Evolutionary conservation across 2,113 vertebrate genomes (phyloP).

Genomic region (Egretta garzetta): DNA sequence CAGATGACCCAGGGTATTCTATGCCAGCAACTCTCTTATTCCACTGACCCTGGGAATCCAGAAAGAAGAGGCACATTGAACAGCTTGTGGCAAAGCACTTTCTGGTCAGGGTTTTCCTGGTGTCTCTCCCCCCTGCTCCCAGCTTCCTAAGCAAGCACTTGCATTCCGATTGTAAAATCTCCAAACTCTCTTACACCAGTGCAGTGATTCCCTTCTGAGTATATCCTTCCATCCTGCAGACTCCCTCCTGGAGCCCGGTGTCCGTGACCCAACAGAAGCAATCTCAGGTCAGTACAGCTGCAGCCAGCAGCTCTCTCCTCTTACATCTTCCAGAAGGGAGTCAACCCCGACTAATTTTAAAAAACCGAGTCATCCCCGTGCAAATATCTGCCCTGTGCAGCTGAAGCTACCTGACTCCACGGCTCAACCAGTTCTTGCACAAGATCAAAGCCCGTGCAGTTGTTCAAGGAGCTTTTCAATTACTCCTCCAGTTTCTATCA

Average conservation of each 20-base stretch:
- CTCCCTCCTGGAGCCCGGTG: background rate
- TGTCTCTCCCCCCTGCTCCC: background rate
- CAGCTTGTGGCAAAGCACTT: background rate
- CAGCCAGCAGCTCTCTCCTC: background rate
- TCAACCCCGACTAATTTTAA: background rate
- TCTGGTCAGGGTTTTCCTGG: background rate
- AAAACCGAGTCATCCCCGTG: background rate
- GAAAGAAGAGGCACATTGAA: background rate
- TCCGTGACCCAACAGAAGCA: background rate
- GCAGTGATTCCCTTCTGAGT: background rate
- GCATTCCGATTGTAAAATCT: background rate
- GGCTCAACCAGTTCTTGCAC: background rate
- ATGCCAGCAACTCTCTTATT: background rate
- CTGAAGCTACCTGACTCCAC: background rate
- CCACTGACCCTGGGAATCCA: background rate
- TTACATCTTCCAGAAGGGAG: background rate
- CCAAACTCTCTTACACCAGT: background rate
- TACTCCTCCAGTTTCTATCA: constrained; percentile 21
- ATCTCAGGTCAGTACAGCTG: background rate
- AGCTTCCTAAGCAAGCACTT: background rate
- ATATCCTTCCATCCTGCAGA: background rate
- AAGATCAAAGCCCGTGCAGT: constrained; percentile 10
- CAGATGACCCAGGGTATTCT: background rate
- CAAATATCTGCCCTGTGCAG: background rate
- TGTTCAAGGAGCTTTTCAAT: constrained; percentile 16